Base-by-base conservation (phyloP, 2,797 vertebrate species). In the Oreonectes daqikongensis region DNA sequence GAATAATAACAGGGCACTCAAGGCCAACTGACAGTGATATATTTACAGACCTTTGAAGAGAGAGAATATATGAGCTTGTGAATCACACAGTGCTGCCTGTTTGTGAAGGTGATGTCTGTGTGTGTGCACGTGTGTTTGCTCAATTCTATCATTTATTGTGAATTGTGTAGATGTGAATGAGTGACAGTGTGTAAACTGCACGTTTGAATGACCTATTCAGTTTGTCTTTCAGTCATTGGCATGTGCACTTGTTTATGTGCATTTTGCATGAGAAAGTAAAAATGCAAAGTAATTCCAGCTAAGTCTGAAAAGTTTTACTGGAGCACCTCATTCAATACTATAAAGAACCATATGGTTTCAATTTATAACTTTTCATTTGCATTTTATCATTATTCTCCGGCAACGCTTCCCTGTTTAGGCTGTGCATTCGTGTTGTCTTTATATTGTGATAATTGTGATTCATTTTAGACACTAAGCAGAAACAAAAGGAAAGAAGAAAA, bases 281-380 rank as follows among this genome's bases (percentile, higher is more conserved):
- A 66, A 48, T 14, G 26, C 61, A 42, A 35, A 70, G 17, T 57
- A 50, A 64, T 63, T 61, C n/a, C n/a, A 42, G 32, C n/a, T 69
- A 30, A 42, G 52, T 69, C 66, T 57, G 38, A 61, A 35, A 12
- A 40, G 18, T 17, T 44, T 77, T 28, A 53, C 38, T 42, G 22
- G 18, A 52, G 22, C 26, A 15, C 46, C 30, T 20, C 57, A 14
- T 70, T 70, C 35, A 64, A 24, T 53, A 44, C 44, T 11, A 44
- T 55, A 15, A 52, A 61, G 68, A 22, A 50, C 55, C 44, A 55
- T 53, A 72, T 26, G 57, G 26, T 76, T 77, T 44, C 28, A 46
- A 61, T 66, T 75, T 52, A 38, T 48, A 71, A 60, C 14, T 72
- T 28, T 42, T 72, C 72, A 79, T 68, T 67, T 69, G 44, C 15